Evolutionary conservation across 2,888 invertebrate genomes (phyloP).

Genomic region (Sicus ferrugineus): DNA sequence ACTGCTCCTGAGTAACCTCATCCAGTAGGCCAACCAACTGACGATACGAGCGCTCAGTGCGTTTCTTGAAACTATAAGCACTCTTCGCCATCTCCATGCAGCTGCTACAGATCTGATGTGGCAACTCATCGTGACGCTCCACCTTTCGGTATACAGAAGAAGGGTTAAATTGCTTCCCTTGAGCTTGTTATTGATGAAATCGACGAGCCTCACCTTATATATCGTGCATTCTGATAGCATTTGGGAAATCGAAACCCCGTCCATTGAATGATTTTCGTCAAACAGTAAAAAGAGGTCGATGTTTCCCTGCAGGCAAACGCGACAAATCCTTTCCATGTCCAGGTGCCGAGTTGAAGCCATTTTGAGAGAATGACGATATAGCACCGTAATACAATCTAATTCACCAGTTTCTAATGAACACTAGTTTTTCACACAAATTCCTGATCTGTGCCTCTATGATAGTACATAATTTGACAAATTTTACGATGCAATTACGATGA

Average conservation of each 20-base stretch:
- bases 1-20: background rate
- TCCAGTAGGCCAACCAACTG: conserved; percentile 50
- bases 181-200: too few relatives aligned
- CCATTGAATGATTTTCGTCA: conserved; percentile 51
- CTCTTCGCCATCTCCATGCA: conserved; percentile 56
- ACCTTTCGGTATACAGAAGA: conserved; percentile 51
- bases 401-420: too few relatives aligned
- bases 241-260: conserved; percentile 48
- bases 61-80: conserved; percentile 59
- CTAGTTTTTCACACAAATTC: too few relatives aligned
- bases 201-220: conserved; percentile 43
- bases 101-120: conserved; percentile 58
- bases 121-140: conserved; percentile 62
- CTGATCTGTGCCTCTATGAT: too few relatives aligned
- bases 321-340: conserved; percentile 49
- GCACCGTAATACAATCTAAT: too few relatives aligned
- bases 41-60: conserved; percentile 59
- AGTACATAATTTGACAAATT: too few relatives aligned
- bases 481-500: too few relatives aligned
- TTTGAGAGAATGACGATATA: too few relatives aligned
- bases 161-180: background rate
- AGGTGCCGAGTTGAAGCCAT: background rate
- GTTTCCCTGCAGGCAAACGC: conserved; percentile 57
- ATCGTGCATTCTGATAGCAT: conserved; percentile 58
- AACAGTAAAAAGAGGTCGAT: conserved; percentile 53